Conservation (phyloP, 2,113 vertebrate genomes). For the Epinephelus lanceolatus region DNA sequence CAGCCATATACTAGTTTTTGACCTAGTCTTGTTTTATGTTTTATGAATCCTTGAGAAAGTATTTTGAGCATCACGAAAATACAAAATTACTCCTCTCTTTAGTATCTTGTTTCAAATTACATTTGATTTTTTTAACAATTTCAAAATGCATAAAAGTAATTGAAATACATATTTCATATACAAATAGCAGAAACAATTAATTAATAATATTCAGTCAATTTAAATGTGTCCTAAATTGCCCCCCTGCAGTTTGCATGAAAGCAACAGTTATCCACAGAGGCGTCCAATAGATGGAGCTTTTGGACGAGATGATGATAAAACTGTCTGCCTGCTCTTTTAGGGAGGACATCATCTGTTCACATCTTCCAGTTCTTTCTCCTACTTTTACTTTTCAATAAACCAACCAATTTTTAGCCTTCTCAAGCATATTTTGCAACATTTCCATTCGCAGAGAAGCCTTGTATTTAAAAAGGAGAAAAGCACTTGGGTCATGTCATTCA, state of each 20-base stretch:
- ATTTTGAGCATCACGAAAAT: no score
- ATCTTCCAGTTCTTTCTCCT: conserved; percentile 17
- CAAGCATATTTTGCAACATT: neutral
- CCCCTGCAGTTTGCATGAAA: conserved; percentile 18
- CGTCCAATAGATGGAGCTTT: conserved; percentile 55
- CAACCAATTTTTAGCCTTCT: conserved; percentile 1
- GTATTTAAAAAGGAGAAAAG: conserved; percentile 10
- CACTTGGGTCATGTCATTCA: neutral
- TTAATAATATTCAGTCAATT: neutral
- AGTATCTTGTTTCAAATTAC: no score
- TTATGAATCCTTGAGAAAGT: no score
- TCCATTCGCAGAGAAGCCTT: conserved; percentile 26
- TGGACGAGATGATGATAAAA: conserved; percentile 40
- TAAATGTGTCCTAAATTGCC: neutral
- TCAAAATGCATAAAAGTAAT: no score
- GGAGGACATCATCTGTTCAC: conserved; percentile 18
- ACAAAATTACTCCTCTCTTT: no score
- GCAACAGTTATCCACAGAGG: conserved; percentile 21
- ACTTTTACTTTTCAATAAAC: conserved; percentile 20
- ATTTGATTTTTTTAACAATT: no score
- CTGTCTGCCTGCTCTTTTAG: conserved; percentile 30
- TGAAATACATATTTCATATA: no score
- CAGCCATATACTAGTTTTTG: no score
- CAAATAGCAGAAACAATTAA: neutral
- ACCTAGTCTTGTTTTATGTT: no score